Evolutionary conservation across 2,888 invertebrate species (phyloP).

Genomic region (Petrolisthes manimaculis): DNA sequence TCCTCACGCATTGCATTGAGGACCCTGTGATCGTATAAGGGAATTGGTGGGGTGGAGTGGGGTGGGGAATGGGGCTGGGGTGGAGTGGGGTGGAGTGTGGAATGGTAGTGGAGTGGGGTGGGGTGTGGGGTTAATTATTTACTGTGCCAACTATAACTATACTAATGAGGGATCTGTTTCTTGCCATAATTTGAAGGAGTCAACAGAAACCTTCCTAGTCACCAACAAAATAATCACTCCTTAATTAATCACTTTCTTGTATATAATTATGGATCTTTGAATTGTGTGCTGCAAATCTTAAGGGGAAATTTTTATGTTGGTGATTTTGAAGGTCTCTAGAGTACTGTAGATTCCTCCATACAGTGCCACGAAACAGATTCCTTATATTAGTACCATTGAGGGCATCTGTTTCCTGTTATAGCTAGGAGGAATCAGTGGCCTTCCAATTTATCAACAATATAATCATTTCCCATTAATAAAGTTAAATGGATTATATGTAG

Average conservation of each 20-base stretch:
- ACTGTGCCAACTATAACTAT: neutral
- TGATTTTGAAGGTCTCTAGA: no score
- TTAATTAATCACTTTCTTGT: neutral
- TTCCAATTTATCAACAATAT: neutral
- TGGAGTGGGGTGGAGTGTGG: no score
- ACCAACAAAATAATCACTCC: neutral
- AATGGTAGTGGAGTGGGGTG: no score
- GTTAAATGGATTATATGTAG: no score
- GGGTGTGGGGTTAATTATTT: no score
- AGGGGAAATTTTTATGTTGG: neutral
- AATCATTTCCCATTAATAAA: neutral
- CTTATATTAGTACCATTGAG: no score
- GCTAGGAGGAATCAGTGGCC: no score
- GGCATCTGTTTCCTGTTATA: no score
- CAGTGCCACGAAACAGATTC: neutral
- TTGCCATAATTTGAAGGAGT: neutral
- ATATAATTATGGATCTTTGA: neutral
- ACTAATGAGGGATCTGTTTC: neutral
- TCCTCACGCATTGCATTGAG: no score
- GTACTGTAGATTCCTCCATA: neutral
- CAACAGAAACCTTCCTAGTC: neutral
- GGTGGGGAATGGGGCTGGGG: no score
- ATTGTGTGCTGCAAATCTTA: neutral
- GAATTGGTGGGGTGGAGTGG: no score
- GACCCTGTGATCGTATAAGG: no score